Conservation (phyloP, 37 sponge, comb jelly and placozoan genomes). For the Oopsacas minuta region DNA sequence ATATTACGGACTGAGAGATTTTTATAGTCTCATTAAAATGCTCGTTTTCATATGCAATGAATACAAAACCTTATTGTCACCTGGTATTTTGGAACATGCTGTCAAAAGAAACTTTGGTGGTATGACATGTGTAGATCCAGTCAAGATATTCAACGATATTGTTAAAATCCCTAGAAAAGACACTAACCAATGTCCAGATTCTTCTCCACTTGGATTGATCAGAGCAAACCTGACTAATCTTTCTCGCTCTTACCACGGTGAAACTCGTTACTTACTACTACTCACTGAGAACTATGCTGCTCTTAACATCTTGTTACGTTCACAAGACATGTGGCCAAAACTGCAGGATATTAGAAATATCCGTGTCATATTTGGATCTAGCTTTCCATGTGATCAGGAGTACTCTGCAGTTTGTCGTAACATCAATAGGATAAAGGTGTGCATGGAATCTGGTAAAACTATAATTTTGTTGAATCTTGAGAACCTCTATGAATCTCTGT, state of each 20-base stretch:
- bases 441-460: conserved; percentile 78
- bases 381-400: conserved; percentile 84
- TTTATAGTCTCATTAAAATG: conserved; percentile 36
- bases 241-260: conserved; percentile 27
- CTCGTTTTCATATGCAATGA: neutral
- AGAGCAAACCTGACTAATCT: neutral
- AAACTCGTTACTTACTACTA: conserved; percentile 78
- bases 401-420: conserved; percentile 85
- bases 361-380: conserved; percentile 33
- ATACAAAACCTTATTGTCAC: neutral
- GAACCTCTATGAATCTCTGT: conserved; percentile 85
- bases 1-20: conserved; percentile 37
- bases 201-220: neutral
- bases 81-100: conserved; percentile 16
- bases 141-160: conserved; percentile 14
- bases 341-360: neutral
- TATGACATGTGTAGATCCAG: conserved; percentile 24
- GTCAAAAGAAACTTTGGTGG: conserved; percentile 27
- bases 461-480: conserved; percentile 79
- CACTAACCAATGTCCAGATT: neutral
- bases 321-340: conserved; percentile 17
- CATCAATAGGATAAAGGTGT: conserved; percentile 86
- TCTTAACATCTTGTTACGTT: conserved; percentile 54
- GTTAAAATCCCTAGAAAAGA: neutral
- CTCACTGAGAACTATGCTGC: conserved; percentile 86